These are phyloP conservation scores for Sitophilus oryzae DNA, from an alignment of 1,140 invertebrate genomes.

Conservation along the genomic window DNA sequence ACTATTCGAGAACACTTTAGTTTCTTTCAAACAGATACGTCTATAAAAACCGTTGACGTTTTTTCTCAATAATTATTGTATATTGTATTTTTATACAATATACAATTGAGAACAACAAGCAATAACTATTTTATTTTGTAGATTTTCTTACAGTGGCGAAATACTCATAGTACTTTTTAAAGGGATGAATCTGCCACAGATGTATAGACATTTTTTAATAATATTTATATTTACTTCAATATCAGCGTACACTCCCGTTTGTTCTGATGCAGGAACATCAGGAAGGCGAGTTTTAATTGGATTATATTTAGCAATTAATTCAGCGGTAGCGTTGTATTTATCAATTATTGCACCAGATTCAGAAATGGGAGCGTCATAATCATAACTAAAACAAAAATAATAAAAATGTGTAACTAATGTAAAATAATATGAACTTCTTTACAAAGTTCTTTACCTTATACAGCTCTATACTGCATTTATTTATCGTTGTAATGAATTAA, in stretches of 20 bases:
- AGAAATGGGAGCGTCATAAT: slow-evolving; percentile 50
- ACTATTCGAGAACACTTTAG: too few relatives aligned
- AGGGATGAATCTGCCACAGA: too few relatives aligned
- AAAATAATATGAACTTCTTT: too few relatives aligned
- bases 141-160: too few relatives aligned
- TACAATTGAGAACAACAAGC: slow-evolving; percentile 34
- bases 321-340: slow-evolving; percentile 44
- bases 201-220: too few relatives aligned
- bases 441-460: too few relatives aligned
- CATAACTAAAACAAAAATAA: slow-evolving; percentile 46
- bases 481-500: neutral
- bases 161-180: too few relatives aligned
- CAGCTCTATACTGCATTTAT: neutral
- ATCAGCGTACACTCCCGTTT: slow-evolving; percentile 35
- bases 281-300: slow-evolving; percentile 43
- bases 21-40: too few relatives aligned
- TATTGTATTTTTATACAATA: slow-evolving; percentile 29
- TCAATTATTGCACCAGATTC: slow-evolving; percentile 49
- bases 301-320: slow-evolving; percentile 41
- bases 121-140: too few relatives aligned
- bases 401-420: too few relatives aligned
- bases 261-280: slow-evolving; percentile 29
- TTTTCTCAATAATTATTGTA: too few relatives aligned
- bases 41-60: too few relatives aligned
- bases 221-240: slow-evolving; percentile 30